phyloP scores from a whole-genome alignment of 2,888 invertebrate species.

The Cheilosia urbana region DNA sequence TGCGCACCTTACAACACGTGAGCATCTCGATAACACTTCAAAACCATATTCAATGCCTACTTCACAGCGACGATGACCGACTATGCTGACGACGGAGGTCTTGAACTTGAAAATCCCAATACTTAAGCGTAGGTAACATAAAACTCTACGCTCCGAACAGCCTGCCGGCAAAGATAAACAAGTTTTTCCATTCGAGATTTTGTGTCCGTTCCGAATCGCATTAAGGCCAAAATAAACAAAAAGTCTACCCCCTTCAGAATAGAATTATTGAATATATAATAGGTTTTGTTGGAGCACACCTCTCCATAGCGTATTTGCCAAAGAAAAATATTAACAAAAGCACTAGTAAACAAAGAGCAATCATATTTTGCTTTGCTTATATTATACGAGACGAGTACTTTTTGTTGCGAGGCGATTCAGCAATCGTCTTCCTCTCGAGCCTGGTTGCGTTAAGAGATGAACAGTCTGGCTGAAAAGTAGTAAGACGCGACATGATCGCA shows the following conservation, averaged over 20 bases:
- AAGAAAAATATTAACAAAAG: conserved; percentile 16
- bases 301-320: background rate
- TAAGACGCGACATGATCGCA: background rate
- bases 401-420: background rate
- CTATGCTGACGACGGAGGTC: conserved; percentile 6
- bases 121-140: background rate
- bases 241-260: conserved; percentile 3
- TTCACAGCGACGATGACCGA: conserved; percentile 1
- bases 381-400: background rate
- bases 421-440: background rate
- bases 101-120: conserved; percentile 54
- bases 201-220: background rate
- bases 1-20: conserved; percentile 47
- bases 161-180: conserved; percentile 41
- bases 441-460: background rate
- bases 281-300: background rate
- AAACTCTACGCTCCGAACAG: conserved; percentile 1
- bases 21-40: conserved; percentile 32
- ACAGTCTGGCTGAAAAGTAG: conserved; percentile 1
- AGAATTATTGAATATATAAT: conserved; percentile 12
- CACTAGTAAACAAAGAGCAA: background rate
- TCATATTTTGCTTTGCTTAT: background rate
- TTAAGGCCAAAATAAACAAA: conserved; percentile 17
- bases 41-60: conserved; percentile 27
- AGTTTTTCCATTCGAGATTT: conserved; percentile 27